Percentiles rank a stretch among this genome's conserved stretches.
These are phyloP conservation scores for Schrankia costaestrigalis DNA, from an alignment of 2,888 invertebrate species.

Conservation along the genomic window DNA sequence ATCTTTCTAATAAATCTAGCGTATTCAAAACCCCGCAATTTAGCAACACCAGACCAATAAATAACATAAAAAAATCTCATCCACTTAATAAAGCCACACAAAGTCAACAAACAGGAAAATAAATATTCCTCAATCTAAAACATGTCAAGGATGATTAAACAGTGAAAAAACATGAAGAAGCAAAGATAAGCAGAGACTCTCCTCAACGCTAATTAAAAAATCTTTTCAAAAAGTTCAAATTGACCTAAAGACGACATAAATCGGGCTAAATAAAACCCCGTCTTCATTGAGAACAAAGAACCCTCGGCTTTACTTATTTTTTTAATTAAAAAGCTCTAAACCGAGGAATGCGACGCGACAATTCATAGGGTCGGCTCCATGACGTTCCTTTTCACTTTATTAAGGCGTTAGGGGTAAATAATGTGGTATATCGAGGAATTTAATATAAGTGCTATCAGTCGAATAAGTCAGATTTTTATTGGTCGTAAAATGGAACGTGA, in stretches of 20 bases:
- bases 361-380: conserved; percentile 17
- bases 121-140: too few species aligned
- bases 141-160: too few species aligned
- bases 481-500: conserved; percentile 6
- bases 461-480: conserved; percentile 17
- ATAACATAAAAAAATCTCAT: too few species aligned
- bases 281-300: conserved; percentile 26
- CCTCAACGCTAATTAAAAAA: conserved; percentile 30
- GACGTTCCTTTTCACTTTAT: conserved; percentile 26
- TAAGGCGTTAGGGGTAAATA: conserved; percentile 19
- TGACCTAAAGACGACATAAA: conserved; percentile 33
- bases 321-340: conserved; percentile 38
- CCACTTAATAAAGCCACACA: too few species aligned
- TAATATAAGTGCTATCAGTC: conserved; percentile 21
- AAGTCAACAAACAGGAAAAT: too few species aligned
- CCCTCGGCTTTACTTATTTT: conserved; percentile 31
- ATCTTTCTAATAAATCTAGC: too few species aligned
- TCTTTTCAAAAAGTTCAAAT: conserved; percentile 29
- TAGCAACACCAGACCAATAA: too few species aligned
- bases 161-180: too few species aligned
- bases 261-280: conserved; percentile 28
- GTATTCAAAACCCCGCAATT: too few species aligned
- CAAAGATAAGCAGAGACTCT: too few species aligned
- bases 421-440: conserved; percentile 27
- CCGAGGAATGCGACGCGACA: conserved; percentile 24